A percentile compares a stretch with the other conserved stretches of the same genome.
Evolutionary conservation across 2,888 invertebrate genomes (phyloP).

Genomic region (Lycaena phlaeas): DNA sequence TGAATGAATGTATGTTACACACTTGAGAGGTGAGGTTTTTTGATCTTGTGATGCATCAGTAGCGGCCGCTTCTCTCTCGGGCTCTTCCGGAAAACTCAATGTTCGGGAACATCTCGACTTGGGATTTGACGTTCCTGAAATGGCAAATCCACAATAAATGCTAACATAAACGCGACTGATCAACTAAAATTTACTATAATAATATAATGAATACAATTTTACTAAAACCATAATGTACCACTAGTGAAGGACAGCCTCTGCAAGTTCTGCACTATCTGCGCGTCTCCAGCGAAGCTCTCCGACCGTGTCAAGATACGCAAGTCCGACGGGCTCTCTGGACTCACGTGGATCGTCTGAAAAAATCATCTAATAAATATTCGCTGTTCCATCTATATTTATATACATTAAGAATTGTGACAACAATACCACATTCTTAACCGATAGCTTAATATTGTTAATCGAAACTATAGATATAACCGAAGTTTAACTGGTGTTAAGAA

Average conservation of each 20-base stretch:
- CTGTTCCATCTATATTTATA: too few species aligned
- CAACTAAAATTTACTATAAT: too few species aligned
- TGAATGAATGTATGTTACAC: too few species aligned
- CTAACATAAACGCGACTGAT: too few species aligned
- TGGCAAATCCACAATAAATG: neutral
- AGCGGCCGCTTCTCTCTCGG: conserved; percentile 49
- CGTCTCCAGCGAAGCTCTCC: conserved; percentile 86
- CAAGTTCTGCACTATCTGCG: conserved; percentile 80
- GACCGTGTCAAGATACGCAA: conserved; percentile 75
- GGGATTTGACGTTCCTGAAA: conserved; percentile 41
- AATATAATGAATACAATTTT: too few species aligned
- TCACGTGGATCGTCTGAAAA: conserved; percentile 58
- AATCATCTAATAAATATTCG: too few species aligned
- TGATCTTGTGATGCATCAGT: conserved; percentile 41
- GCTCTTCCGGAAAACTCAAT: conserved; percentile 70
- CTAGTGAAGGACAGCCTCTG: conserved; percentile 61
- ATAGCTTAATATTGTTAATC: too few species aligned
- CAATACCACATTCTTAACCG: too few species aligned
- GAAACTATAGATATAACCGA: too few species aligned
- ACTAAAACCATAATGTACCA: too few species aligned
- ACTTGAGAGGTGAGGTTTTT: conserved; percentile 67
- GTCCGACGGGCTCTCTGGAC: conserved; percentile 76
- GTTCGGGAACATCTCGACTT: conserved; percentile 70
- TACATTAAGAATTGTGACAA: too few species aligned
- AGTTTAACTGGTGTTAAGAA: too few species aligned